A percentile compares a stretch with the other conserved stretches of the same genome.
These are phyloP conservation scores for Aleiodes alternator DNA, from an alignment of 2,888 invertebrate genomes.

Conservation along the genomic window DNA sequence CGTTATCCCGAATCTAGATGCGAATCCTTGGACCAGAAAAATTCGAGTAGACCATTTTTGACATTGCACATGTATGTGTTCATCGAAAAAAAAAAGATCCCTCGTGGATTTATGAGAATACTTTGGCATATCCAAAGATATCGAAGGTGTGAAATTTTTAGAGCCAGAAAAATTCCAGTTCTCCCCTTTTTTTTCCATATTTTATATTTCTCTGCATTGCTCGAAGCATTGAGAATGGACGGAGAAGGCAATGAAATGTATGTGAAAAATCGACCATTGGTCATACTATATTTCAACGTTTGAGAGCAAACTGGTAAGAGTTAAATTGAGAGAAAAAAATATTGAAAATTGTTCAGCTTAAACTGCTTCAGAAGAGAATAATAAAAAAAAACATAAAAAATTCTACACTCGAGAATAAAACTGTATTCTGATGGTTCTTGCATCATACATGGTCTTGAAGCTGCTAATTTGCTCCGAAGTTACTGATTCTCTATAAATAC, in stretches of 20 bases:
- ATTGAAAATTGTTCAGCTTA: too few species aligned
- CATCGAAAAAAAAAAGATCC: background rate
- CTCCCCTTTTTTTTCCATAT: background rate
- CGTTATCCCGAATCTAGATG: slow-evolving; percentile 18
- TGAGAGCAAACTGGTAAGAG: background rate
- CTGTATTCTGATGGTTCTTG: background rate
- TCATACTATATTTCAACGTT: slow-evolving; percentile 1
- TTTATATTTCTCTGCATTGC: background rate
- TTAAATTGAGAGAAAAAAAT: background rate
- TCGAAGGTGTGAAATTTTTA: background rate
- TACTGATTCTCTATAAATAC: slow-evolving; percentile 42
- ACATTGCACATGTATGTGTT: background rate
- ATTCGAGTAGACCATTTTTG: slow-evolving; percentile 17
- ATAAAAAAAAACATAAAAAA: background rate
- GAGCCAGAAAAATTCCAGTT: background rate
- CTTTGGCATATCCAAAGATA: background rate
- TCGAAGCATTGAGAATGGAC: background rate
- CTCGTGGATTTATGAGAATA: background rate
- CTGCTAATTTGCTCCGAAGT: slow-evolving; percentile 39
- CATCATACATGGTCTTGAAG: background rate
- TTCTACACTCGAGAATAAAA: background rate
- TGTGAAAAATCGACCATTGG: slow-evolving; percentile 11
- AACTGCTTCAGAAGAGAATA: background rate
- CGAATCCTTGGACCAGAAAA: slow-evolving; percentile 28
- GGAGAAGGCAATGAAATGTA: background rate